Conservation (phyloP, 1,140 invertebrate species). For the Intoshia linei region DNA sequence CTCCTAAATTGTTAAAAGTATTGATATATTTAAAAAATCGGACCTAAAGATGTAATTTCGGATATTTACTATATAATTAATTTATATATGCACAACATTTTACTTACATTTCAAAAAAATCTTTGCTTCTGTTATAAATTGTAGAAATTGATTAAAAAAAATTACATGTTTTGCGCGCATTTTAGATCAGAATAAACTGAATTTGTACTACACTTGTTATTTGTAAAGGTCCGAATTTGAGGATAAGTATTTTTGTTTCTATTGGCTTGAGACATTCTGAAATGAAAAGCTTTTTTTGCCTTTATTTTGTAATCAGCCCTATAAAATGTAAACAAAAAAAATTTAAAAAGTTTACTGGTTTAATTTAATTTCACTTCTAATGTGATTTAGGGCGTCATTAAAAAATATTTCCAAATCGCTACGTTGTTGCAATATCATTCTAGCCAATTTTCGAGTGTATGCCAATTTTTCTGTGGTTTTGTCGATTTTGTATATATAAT, state of each 20-base stretch:
- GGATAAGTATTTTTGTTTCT: constrained; percentile 17
- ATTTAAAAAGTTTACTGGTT: constrained; percentile 12
- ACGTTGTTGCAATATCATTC: constrained; percentile 20
- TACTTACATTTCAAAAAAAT: too few species aligned
- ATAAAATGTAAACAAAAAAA: constrained; percentile 2
- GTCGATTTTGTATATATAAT: too few species aligned
- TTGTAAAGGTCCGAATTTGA: constrained; percentile 19
- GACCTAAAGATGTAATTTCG: too few species aligned
- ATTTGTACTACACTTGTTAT: constrained; percentile 19
- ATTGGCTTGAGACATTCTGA: constrained; percentile 18
- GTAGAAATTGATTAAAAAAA: constrained; percentile 2
- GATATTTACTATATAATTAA: too few species aligned
- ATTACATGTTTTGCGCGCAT: constrained; percentile 19
- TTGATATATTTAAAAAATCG: too few species aligned
- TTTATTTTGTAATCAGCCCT: constrained; percentile 18
- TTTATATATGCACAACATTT: too few species aligned
- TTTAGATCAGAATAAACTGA: constrained; percentile 21
- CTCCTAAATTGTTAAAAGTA: too few species aligned
- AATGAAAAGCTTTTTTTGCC: constrained; percentile 17
- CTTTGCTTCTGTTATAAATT: constrained; percentile 1
- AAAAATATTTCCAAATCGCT: constrained; percentile 22
- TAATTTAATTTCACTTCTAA: constrained; percentile 15
- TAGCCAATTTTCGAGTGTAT: constrained; percentile 19
- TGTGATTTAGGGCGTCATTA: constrained; percentile 15
- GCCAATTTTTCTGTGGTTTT: constrained; percentile 21